These are phyloP conservation scores for Morus bassanus DNA, from an alignment of 2,797 vertebrate species.

Conservation along the genomic window DNA sequence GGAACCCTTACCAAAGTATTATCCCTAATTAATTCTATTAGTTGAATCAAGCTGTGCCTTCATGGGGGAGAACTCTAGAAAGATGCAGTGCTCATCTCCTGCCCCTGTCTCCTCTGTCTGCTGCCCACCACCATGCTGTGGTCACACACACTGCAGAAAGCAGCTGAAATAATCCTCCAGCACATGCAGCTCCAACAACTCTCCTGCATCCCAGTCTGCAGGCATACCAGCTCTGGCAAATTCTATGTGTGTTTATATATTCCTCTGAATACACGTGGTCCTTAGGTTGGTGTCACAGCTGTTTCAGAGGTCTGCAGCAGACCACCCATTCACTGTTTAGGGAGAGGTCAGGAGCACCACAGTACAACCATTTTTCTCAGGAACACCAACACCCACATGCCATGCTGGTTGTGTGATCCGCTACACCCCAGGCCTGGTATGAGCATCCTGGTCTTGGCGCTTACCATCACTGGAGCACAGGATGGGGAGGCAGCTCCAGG, in stretches of 20 bases:
- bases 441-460: not conserved
- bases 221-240: not conserved
- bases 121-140: not conserved
- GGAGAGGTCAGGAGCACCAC: not conserved
- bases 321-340: not conserved
- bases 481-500: not conserved
- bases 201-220: not conserved
- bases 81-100: not conserved
- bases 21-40: not conserved
- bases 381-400: not conserved
- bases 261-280: fast-evolving
- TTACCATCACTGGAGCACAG: fast-evolving
- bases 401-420: fast-evolving
- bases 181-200: not conserved
- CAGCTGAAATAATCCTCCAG: not conserved
- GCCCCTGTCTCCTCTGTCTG: not conserved
- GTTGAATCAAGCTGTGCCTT: conserved; percentile 26
- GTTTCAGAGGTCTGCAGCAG: not conserved
- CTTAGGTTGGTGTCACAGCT: not conserved
- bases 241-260: fast-evolving
- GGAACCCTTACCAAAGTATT: not conserved
- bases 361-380: not conserved
- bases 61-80: not conserved
- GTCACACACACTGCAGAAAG: not conserved
- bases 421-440: fast-evolving